A percentile compares a stretch with the other conserved stretches of the same genome.
phyloP scores from a whole-genome alignment of 2,888 invertebrate genomes.

The Orchestes rusci region DNA sequence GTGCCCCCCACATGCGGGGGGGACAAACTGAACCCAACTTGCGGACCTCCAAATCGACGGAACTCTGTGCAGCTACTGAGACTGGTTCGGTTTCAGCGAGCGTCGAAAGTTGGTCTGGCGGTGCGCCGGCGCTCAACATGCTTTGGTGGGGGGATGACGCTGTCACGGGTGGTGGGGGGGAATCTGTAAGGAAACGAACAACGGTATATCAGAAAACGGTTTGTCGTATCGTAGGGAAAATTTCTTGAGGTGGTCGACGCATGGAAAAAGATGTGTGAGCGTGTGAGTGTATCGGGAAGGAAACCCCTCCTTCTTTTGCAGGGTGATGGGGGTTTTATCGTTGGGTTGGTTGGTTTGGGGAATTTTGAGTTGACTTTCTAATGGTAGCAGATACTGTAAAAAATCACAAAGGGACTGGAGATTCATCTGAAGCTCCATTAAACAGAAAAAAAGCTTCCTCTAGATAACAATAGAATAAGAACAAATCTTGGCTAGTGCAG shows the following conservation, averaged over 20 bases:
- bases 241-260: conserved; percentile 21
- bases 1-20: too few species aligned
- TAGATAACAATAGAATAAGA: too few species aligned
- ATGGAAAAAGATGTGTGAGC: conserved; percentile 16
- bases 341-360: background rate
- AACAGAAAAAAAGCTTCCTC: too few species aligned
- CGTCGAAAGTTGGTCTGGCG: background rate
- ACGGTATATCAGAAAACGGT: conserved; percentile 24
- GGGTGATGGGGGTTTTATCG: background rate
- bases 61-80: too few species aligned
- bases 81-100: too few species aligned
- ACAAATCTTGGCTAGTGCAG: too few species aligned
- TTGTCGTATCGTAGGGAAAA: conserved; percentile 19
- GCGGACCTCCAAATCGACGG: too few species aligned
- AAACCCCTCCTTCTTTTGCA: too few species aligned
- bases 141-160: conserved; percentile 18
- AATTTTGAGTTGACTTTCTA: background rate
- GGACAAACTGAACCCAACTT: too few species aligned
- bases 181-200: conserved; percentile 22
- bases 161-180: conserved; percentile 18
- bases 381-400: too few species aligned
- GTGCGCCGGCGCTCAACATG: conserved; percentile 6
- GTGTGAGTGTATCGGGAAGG: conserved; percentile 10
- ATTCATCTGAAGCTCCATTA: too few species aligned
- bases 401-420: too few species aligned